Conservation (phyloP, 2,888 invertebrate genomes). For the Eudemis profundana region DNA sequence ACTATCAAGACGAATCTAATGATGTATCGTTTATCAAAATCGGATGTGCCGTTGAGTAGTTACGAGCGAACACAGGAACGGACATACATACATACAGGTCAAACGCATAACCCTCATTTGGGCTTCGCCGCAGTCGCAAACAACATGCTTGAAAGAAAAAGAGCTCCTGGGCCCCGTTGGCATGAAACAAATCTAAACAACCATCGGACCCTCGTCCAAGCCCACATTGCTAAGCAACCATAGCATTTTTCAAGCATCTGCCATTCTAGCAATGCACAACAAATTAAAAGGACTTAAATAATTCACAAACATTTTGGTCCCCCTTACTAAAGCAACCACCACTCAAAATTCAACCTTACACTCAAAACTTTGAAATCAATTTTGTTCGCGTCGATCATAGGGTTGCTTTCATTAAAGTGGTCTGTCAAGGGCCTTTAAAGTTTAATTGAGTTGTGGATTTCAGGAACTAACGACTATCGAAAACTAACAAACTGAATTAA, state of each 20-base stretch:
- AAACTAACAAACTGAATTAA: constrained; percentile 65
- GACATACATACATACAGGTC: too few species aligned
- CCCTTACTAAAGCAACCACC: background rate
- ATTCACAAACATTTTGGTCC: constrained; percentile 45
- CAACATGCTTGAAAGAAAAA: too few species aligned
- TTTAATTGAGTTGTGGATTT: constrained; percentile 79
- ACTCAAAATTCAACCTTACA: constrained; percentile 15
- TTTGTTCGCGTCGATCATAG: constrained; percentile 31
- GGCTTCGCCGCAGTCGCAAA: too few species aligned
- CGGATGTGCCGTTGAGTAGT: too few species aligned
- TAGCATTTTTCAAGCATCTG: constrained; percentile 34
- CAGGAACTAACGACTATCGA: constrained; percentile 68
- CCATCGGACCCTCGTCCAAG: constrained; percentile 20
- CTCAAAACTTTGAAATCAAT: background rate
- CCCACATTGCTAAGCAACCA: constrained; percentile 38
- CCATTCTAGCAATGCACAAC: constrained; percentile 40
- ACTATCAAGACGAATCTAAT: too few species aligned
- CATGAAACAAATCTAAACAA: background rate
- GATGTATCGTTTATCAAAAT: too few species aligned
- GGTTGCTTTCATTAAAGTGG: constrained; percentile 63
- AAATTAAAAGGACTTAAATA: constrained; percentile 48
- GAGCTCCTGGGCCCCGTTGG: background rate
- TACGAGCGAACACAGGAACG: too few species aligned
- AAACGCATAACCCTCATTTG: too few species aligned
- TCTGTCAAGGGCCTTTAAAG: constrained; percentile 71